phyloP scores from a whole-genome alignment of 2,113 vertebrate species.

The Capricornis sumatraensis region DNA sequence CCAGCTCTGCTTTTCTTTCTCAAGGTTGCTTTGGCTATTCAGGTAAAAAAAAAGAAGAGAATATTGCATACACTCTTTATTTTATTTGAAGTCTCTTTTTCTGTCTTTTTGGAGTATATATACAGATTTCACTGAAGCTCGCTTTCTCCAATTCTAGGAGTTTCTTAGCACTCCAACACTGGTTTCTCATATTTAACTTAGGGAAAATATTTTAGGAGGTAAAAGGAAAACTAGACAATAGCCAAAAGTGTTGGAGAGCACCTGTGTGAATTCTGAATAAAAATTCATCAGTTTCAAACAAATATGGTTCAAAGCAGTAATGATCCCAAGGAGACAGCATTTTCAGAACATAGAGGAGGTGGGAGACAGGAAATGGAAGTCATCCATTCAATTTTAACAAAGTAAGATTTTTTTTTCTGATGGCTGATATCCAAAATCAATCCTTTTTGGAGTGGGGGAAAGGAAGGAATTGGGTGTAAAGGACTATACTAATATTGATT shows the following conservation, averaged over 20 bases:
- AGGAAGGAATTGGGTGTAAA: not conserved
- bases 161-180: not conserved
- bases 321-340: not conserved
- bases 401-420: not conserved
- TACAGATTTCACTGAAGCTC: not conserved
- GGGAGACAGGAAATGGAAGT: not conserved
- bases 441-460: not conserved
- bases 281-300: not conserved
- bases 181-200: not conserved
- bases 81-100: not conserved
- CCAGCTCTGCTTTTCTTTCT: not conserved
- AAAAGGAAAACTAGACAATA: not conserved
- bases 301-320: not conserved
- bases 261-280: not conserved
- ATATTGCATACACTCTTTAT: not conserved
- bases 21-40: not conserved
- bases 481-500: not conserved
- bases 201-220: not conserved
- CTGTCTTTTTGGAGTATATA: not conserved
- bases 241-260: slow-evolving; percentile 2
- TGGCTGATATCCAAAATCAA: not conserved
- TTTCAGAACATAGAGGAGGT: not conserved
- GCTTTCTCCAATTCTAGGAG: not conserved
- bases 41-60: not conserved
- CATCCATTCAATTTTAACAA: not conserved